Evolutionary conservation across 2,113 vertebrate genomes (phyloP).

Genomic region (Thunnus thynnus): DNA sequence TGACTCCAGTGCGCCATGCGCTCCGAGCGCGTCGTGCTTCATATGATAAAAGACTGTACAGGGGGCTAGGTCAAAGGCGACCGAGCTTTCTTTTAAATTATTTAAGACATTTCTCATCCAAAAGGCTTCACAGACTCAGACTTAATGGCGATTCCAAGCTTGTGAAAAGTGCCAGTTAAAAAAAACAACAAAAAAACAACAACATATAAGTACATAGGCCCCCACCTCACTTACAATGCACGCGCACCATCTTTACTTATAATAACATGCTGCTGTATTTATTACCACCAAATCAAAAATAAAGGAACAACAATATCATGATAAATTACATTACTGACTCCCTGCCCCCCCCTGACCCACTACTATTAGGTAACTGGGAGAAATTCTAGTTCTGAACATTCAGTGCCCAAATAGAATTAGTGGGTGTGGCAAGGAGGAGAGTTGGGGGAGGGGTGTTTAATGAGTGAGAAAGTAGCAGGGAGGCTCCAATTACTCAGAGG

Average conservation of each 20-base stretch:
- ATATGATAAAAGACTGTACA: not conserved
- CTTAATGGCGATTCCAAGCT: too few relatives aligned
- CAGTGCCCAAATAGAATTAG: slow-evolving; percentile 40
- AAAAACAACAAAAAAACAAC: not conserved
- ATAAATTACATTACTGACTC: not conserved
- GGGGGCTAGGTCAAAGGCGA: too few relatives aligned
- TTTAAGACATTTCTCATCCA: too few relatives aligned
- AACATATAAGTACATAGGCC: not conserved
- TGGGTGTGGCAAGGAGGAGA: slow-evolving; percentile 41
- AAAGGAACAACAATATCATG: not conserved
- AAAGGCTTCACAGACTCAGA: too few relatives aligned
- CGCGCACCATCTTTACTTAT: not conserved
- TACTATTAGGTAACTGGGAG: slow-evolving; percentile 7
- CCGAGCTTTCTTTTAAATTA: too few relatives aligned
- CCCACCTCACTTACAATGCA: not conserved
- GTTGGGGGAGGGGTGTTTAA: not conserved
- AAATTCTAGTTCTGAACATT: slow-evolving; percentile 50
- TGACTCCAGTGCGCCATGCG: not conserved
- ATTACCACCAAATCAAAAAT: not conserved
- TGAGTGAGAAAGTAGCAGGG: slow-evolving; percentile 29
- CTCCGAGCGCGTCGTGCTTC: not conserved
- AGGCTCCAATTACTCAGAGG: slow-evolving; percentile 25
- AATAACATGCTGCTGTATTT: not conserved
- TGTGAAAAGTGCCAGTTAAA: not conserved
- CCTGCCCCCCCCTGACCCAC: not conserved